Percentiles rank a stretch among this genome's conserved stretches.
These are phyloP conservation scores for Agriotes lineatus DNA, from an alignment of 2,888 invertebrate species.

Conservation along the genomic window DNA sequence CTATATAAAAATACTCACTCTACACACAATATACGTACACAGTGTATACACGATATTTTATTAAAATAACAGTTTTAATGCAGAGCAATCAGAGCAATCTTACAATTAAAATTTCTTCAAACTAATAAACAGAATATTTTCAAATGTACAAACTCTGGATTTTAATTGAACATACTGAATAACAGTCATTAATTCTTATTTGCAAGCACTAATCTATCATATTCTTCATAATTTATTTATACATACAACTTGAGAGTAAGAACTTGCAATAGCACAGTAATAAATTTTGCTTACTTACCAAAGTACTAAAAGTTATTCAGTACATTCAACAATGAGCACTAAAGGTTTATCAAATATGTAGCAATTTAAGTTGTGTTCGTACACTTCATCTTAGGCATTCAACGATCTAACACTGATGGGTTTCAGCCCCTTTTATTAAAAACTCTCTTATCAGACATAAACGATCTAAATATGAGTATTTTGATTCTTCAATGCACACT, in stretches of 20 bases:
- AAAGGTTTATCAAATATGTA: background rate
- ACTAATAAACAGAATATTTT: constrained; percentile 4
- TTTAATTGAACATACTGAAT: background rate
- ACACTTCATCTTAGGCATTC: background rate
- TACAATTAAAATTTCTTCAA: constrained; percentile 10
- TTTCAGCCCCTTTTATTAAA: background rate
- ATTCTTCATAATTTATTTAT: no score
- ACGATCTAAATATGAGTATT: constrained; percentile 20
- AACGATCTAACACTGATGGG: background rate
- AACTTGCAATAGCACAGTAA: no score
- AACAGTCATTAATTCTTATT: background rate
- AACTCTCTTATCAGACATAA: background rate
- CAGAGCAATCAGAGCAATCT: constrained; percentile 23
- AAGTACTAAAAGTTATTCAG: background rate
- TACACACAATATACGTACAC: constrained; percentile 63
- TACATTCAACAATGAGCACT: constrained; percentile 11
- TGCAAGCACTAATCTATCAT: no score
- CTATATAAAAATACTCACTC: constrained; percentile 67
- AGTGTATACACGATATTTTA: constrained; percentile 48
- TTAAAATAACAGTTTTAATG: constrained; percentile 26
- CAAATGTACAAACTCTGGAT: constrained; percentile 7
- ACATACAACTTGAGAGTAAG: no score
- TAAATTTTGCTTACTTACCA: no score
- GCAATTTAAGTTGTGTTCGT: background rate
- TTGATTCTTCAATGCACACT: constrained; percentile 39